Percentiles rank a stretch among this genome's conserved stretches.
These are phyloP conservation scores for Amphilophus citrinellus DNA, from an alignment of 2,113 vertebrate species.

Conservation along the genomic window DNA sequence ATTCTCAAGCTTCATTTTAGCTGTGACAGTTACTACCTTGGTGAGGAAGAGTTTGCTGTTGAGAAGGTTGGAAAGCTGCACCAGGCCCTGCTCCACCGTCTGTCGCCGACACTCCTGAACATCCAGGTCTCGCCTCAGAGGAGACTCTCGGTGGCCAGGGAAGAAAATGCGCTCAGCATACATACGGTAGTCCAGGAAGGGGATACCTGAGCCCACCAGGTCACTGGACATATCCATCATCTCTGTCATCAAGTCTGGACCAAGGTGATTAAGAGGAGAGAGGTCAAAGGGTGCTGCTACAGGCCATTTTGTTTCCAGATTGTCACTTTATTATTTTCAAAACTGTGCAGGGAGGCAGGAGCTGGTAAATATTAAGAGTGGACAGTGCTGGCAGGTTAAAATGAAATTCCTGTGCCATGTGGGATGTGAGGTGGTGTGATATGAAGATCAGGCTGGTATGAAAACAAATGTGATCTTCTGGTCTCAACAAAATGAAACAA, in stretches of 20 bases:
- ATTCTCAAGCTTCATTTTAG: rapidly evolving
- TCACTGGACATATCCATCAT: constrained; percentile 99
- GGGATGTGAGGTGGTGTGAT: too few relatives aligned
- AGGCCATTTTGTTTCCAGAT: background rate
- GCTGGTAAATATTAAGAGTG: background rate
- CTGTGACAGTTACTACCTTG: constrained; percentile 83
- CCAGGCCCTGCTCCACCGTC: constrained; percentile 95
- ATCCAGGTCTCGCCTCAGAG: constrained; percentile 91
- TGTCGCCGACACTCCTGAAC: constrained; percentile 93
- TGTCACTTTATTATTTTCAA: background rate
- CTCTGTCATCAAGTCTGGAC: constrained; percentile 96
- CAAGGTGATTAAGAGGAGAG: background rate
- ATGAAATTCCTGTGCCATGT: background rate
- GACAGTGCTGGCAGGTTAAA: background rate
- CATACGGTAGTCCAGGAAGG: constrained; percentile 95
- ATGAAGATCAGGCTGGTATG: too few relatives aligned
- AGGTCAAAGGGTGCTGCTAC: background rate
- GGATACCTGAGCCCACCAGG: constrained; percentile 94
- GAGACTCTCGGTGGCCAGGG: constrained; percentile 94
- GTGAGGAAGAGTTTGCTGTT: constrained; percentile 99
- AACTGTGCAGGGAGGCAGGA: background rate
- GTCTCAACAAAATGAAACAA: too few relatives aligned
- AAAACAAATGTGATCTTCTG: too few relatives aligned
- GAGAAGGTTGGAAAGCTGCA: constrained; percentile 96
- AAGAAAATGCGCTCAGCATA: constrained; percentile 98